These are phyloP conservation scores for Scolopax mira DNA, from an alignment of 2,113 vertebrate genomes.

Conservation along the genomic window DNA sequence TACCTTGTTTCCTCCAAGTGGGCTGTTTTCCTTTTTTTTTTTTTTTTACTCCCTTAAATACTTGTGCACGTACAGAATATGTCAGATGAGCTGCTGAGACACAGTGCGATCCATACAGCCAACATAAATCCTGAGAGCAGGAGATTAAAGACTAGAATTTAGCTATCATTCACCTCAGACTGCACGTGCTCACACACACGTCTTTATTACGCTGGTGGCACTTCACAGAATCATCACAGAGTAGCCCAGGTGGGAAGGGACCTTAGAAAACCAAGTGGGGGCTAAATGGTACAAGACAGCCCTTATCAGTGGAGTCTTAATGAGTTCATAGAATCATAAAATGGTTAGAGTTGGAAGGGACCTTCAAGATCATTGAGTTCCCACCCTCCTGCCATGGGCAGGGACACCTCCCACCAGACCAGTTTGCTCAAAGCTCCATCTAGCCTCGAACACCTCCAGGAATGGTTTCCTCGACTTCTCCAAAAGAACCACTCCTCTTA, in stretches of 20 bases:
- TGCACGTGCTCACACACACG: neutral
- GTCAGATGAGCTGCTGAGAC: neutral
- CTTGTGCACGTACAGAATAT: neutral
- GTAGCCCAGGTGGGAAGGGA: neutral
- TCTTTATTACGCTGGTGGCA: neutral
- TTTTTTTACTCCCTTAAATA: neutral
- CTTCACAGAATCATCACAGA: neutral
- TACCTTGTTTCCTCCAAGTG: neutral
- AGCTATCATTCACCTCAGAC: neutral
- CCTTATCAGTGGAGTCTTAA: neutral
- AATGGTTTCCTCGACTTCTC: neutral
- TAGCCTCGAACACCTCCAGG: neutral
- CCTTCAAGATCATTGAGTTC: too few relatives aligned
- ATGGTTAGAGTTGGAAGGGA: too few relatives aligned
- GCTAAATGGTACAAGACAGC: neutral
- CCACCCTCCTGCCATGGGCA: too few relatives aligned
- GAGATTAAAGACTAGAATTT: neutral
- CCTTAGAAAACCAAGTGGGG: neutral
- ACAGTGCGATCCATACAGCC: neutral
- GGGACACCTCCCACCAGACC: neutral
- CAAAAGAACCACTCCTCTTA: neutral
- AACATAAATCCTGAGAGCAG: neutral
- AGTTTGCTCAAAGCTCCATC: neutral
- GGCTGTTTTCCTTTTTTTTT: too few relatives aligned
- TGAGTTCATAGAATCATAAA: too few relatives aligned